Evolutionary conservation across 2,888 invertebrate species (phyloP), one percentile per base, ranked within the genome.

Genomic region (Meiosimyza platycephala): DNA sequence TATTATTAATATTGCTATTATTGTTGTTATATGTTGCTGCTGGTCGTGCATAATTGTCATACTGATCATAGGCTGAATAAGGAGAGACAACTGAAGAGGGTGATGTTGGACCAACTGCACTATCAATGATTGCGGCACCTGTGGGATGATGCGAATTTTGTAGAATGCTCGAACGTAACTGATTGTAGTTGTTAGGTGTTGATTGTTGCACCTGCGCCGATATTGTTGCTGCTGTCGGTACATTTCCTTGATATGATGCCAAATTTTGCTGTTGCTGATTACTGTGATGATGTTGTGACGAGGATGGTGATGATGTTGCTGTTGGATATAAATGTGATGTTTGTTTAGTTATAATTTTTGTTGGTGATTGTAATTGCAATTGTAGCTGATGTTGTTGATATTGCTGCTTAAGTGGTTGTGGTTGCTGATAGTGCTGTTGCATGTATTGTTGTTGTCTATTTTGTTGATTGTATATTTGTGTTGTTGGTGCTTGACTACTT

Each of bases 61-160:
- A 84, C 74, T 84, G 83, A 76, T 84, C 84, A 74, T 84, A 84
- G 57, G 82, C 54, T 48, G 73, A 71, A 40, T 40, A 40, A 18
- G 77, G 66, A 11, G 75, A 57, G 75, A 73, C 74, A 47, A 63
- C 18, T 76, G 65, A 71, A 54, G 64, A 50, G 47, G 72, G 60
- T 75, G 72, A 75, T 50, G 74, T 68, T 67, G 77, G 59, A 50
- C 72, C 65, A 47, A 18, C 71, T 69, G 76, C 66, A n/a, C 67
- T 64, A 18, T 78, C 75, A 62, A 4, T 28, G 4, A 28, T 28
- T 28, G 80, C 76, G 68, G 80, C 82, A 54, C 86, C 86, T 40
- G 83, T 85, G 74, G 87, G 87, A 80, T 86, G 85, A 79, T 86
- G 86, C 7, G 87, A 85, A 64, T 84, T 86, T 74, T 87, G 87